phyloP scores from a whole-genome alignment of 2,113 vertebrate genomes.

The Percina caprodes region DNA sequence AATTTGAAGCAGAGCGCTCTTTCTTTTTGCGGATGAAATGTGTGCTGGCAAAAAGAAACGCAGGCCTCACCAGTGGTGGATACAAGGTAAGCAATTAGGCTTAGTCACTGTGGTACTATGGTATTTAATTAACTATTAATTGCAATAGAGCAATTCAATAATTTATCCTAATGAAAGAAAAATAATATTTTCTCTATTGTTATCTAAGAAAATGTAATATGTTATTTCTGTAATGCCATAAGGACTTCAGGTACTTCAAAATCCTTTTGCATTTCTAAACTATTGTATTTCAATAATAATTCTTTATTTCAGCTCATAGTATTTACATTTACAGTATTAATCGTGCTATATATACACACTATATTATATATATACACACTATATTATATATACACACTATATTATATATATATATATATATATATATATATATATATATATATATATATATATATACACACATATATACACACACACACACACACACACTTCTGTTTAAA shows the following conservation, averaged over 20 bases:
- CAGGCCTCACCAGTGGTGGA: conserved; percentile 96
- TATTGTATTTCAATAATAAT: not conserved
- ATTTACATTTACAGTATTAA: not conserved
- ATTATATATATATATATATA: no score
- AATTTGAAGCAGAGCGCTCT: conserved; percentile 96
- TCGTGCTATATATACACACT: not conserved
- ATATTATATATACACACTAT: no score
- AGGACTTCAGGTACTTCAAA: not conserved
- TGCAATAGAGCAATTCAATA: not conserved
- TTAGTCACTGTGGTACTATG: no score
- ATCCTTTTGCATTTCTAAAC: not conserved
- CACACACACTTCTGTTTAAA: not conserved
- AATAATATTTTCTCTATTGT: no score
- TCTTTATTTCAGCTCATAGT: not conserved
- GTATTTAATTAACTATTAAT: not conserved
- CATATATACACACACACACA: no score
- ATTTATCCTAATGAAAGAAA: not conserved
- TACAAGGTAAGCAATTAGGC: conserved; percentile 89
- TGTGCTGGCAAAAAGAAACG: conserved; percentile 97
- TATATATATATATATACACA: no score
- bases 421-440: no score
- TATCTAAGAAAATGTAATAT: no score
- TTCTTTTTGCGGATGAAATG: conserved; percentile 99
- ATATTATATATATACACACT: no score
- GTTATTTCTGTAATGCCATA: not conserved